Conservation (phyloP, 1,140 invertebrate species). For the Drosophila bocqueti region DNA sequence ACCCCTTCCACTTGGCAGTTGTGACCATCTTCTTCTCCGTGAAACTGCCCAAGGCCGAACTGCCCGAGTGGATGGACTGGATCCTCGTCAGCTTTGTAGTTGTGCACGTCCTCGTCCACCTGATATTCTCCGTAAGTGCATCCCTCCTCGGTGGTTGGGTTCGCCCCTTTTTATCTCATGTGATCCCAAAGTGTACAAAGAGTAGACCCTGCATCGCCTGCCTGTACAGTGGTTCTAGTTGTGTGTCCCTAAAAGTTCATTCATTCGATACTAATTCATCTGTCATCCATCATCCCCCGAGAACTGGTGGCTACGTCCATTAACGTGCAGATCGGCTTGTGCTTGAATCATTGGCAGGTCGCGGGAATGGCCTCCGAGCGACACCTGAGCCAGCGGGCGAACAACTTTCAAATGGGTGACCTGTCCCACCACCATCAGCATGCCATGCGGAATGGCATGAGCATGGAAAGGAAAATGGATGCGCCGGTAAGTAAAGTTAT, state of each 20-base stretch:
- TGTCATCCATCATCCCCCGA: slow-evolving; percentile 37
- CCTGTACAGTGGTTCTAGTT: slow-evolving; percentile 57
- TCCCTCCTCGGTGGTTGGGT: neutral
- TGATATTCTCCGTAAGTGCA: slow-evolving; percentile 94
- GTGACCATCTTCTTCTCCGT: slow-evolving; percentile 97
- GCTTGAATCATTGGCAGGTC: slow-evolving; percentile 87
- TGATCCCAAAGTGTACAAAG: slow-evolving; percentile 43
- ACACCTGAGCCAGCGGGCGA: slow-evolving; percentile 89
- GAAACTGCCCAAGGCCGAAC: slow-evolving; percentile 92
- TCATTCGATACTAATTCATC: slow-evolving; percentile 72
- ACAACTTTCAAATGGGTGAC: slow-evolving; percentile 94
- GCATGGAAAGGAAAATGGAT: slow-evolving; percentile 89
- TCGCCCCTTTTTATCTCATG: slow-evolving; percentile 43
- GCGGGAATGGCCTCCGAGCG: slow-evolving; percentile 90
- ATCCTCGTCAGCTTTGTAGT: slow-evolving; percentile 94
- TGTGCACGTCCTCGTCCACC: slow-evolving; percentile 94
- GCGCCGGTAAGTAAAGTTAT: slow-evolving; percentile 88
- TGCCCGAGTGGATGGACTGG: slow-evolving; percentile 94
- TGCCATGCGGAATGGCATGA: slow-evolving; percentile 87
- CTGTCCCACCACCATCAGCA: slow-evolving; percentile 86
- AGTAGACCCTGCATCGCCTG: slow-evolving; percentile 63
- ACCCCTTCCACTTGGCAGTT: slow-evolving; percentile 88
- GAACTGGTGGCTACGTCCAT: slow-evolving; percentile 56
- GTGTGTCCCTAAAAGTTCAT: slow-evolving; percentile 70
- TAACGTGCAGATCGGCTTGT: slow-evolving; percentile 75